Evolutionary conservation across 2,797 vertebrate species (phyloP).

Genomic region (Cephalopachus bancanus): DNA sequence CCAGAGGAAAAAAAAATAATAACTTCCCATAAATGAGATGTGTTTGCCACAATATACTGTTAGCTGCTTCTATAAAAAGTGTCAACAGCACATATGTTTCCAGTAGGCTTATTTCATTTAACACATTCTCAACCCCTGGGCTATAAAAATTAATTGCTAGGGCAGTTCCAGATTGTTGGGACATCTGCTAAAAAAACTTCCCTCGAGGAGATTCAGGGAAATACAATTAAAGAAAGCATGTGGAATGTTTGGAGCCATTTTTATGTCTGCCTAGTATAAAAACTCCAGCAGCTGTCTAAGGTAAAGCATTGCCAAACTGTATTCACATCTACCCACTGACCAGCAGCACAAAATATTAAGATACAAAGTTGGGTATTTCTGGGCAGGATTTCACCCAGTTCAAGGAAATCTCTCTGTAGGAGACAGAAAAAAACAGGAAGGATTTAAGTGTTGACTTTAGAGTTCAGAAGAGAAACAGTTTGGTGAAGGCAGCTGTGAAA

Average conservation of each 20-base stretch:
- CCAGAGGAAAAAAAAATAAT: neutral
- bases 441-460: neutral
- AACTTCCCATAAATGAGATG: conserved; percentile 22
- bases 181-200: conserved; percentile 75
- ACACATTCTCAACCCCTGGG: conserved; percentile 57
- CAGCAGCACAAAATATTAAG: neutral
- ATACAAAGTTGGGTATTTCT: neutral
- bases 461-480: neutral
- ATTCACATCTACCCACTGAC: neutral
- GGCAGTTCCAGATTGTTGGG: conserved; percentile 52
- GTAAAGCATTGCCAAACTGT: conserved; percentile 9
- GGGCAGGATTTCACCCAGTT: neutral
- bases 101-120: conserved; percentile 53
- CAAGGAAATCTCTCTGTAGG: neutral
- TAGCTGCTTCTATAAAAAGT: conserved; percentile 60
- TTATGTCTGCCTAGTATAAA: conserved; percentile 17
- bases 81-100: conserved; percentile 16
- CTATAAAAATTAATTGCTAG: conserved; percentile 69
- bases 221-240: conserved; percentile 68
- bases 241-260: conserved; percentile 58
- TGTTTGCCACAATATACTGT: neutral
- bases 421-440: neutral
- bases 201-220: conserved; percentile 64
- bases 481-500: neutral
- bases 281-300: conserved; percentile 61